These are phyloP conservation scores for Bujurquina vittata DNA, from an alignment of 2,113 vertebrate species.

Conservation along the genomic window DNA sequence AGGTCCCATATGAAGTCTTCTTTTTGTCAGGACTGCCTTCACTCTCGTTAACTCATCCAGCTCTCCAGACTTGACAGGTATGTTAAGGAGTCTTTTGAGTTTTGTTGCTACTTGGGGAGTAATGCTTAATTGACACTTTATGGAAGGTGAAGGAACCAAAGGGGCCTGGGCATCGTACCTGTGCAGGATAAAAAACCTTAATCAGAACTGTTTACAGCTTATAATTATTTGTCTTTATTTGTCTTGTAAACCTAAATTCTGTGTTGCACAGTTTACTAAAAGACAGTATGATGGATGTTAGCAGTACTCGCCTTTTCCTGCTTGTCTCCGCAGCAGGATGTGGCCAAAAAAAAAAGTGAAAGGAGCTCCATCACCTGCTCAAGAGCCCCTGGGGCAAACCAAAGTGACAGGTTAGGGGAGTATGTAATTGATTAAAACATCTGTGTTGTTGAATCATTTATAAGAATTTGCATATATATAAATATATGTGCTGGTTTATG, in stretches of 20 bases:
- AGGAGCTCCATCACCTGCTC: neutral
- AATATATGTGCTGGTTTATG: too few relatives aligned
- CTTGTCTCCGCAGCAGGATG: accelerated
- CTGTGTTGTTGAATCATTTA: too few relatives aligned
- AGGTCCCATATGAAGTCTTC: too few relatives aligned
- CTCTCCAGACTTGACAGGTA: too few relatives aligned
- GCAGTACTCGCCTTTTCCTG: neutral
- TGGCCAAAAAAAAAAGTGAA: neutral
- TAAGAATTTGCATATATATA: too few relatives aligned
- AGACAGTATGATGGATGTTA: neutral
- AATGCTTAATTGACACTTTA: neutral
- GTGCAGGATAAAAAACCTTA: neutral
- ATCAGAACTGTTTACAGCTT: neutral
- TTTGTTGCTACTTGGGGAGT: neutral
- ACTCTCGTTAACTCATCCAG: too few relatives aligned
- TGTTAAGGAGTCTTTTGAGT: too few relatives aligned
- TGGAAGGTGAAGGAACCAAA: accelerated
- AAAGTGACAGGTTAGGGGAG: neutral
- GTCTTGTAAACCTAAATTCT: neutral
- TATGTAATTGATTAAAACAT: too few relatives aligned
- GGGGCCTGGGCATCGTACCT: neutral
- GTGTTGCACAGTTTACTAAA: accelerated
- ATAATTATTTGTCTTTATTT: neutral
- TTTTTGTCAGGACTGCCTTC: too few relatives aligned
- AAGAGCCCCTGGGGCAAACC: neutral